Evolutionary conservation across 2,797 vertebrate species (phyloP).

Genomic region (Aphelocoma californica): DNA sequence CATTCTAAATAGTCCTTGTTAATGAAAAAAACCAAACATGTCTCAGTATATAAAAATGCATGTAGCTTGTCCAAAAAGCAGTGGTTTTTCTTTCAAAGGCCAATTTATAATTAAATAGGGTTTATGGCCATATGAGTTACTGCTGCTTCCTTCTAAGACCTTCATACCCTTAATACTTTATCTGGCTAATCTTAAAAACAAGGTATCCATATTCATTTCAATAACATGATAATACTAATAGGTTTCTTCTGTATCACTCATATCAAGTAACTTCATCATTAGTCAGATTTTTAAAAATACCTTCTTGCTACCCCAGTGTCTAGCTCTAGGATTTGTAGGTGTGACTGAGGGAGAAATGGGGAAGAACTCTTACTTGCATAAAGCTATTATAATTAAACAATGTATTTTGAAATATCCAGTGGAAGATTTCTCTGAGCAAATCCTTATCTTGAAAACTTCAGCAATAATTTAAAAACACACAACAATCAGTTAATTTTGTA

Average conservation of each 20-base stretch:
- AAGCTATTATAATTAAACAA: background rate
- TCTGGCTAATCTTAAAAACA: background rate
- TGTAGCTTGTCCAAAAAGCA: background rate
- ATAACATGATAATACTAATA: background rate
- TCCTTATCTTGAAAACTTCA: background rate
- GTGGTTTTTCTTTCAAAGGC: background rate
- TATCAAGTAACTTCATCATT: background rate
- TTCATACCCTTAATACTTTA: background rate
- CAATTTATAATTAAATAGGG: background rate
- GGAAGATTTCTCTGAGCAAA: background rate
- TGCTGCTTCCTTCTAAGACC: background rate
- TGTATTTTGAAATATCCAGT: background rate
- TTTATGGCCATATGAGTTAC: background rate
- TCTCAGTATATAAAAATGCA: background rate
- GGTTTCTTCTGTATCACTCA: background rate
- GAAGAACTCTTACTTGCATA: background rate
- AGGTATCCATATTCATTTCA: background rate
- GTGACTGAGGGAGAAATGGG: background rate
- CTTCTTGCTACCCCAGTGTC: background rate
- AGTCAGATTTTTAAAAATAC: background rate
- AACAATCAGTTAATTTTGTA: background rate
- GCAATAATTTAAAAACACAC: background rate
- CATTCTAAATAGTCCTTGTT: background rate
- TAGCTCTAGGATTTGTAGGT: background rate
- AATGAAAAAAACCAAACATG: background rate